Conservation (phyloP, 2,113 vertebrate species). For the Rhinogobius similis region DNA sequence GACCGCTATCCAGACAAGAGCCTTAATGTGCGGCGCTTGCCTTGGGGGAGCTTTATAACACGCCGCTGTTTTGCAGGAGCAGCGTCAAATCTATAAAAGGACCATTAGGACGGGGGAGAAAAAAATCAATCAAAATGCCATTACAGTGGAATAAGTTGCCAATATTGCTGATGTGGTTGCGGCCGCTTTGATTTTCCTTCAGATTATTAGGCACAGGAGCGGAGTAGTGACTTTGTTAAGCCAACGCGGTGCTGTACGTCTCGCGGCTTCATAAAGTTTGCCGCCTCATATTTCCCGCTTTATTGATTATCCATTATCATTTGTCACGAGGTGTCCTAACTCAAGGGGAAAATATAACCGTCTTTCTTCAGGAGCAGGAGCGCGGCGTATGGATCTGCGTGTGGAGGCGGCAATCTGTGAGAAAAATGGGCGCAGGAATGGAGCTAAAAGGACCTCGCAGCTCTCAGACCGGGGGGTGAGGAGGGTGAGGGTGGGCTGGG, state of each 20-base stretch:
- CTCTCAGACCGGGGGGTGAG: conserved; percentile 79
- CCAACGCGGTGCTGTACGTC: conserved; percentile 99
- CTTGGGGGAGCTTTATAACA: conserved; percentile 99
- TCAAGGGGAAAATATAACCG: conserved; percentile 99
- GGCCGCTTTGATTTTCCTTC: conserved; percentile 99
- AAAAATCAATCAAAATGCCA: conserved; percentile 99
- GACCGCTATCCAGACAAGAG: conserved; percentile 99
- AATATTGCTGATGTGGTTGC: conserved; percentile 99
- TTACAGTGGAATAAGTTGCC: conserved; percentile 99
- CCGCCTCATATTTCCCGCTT: conserved; percentile 99
- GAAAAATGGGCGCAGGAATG: conserved; percentile 98
- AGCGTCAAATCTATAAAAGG: conserved; percentile 99
- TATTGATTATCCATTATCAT: conserved; percentile 99
- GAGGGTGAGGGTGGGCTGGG: conserved; percentile 50
- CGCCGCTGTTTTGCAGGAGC: conserved; percentile 99
- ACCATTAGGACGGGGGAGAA: conserved; percentile 96
- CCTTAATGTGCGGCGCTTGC: conserved; percentile 99
- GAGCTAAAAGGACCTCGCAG: conserved; percentile 87
- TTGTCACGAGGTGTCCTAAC: conserved; percentile 99
- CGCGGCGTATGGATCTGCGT: conserved; percentile 95
- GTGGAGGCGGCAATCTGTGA: conserved; percentile 97
- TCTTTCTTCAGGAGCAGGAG: conserved; percentile 89
- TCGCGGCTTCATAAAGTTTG: conserved; percentile 99
- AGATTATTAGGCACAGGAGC: conserved; percentile 99
- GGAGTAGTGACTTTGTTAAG: conserved; percentile 99